Evolutionary conservation across 2,797 vertebrate genomes (phyloP), one percentile per base, ranked within the genome.

Genomic region (Calcarius lapponicus): DNA sequence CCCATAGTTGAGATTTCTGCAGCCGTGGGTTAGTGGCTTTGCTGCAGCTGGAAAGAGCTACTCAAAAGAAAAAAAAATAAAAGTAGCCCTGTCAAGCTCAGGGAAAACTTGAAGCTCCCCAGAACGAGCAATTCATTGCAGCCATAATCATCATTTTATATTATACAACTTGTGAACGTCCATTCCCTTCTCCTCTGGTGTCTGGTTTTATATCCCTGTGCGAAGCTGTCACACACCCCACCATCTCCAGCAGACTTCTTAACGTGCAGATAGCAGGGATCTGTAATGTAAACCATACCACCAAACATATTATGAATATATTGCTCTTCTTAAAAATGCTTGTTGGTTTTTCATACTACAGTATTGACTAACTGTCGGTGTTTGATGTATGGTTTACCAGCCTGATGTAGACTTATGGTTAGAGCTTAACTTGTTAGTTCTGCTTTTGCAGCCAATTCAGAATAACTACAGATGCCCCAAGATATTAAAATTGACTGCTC

Each of bases 401-500:
- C 97, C 97, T 97, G 96, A 98, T 98, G 98, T 98, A 98, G 98
- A 98, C 98, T 98, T 99, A 99, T 97, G 98, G 98, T 98, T 98
- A 98, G 98, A 98, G 98, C 98, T 99, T 99, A 99, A 98, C 98
- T 98, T 98, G 98, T 99, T 99, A 99, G 98, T 99, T 99, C 98
- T 99, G 98, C 98, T 98, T 98, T 98, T 98, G 97, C 97, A 98
- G 98, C 98, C 98, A 97, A 98, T 97, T 98, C 97, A 98, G 98
- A 98, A 98, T 97, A 98, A 98, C 98, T 98, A 98, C 98, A 98
- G 98, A 99, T 99, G 98, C 99, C 99, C 98, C 97, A 95, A 99
- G 98, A 99, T 99, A 99, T 99, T 98, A 98, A 98, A 98, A 99
- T 98, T 98, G 98, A 98, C 98, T 98, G 98, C 96, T 98, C 98